Percentiles rank a stretch among this genome's conserved stretches.
These are phyloP conservation scores for Pongo pygmaeus DNA, from an alignment of 2,113 vertebrate genomes.

Conservation along the genomic window DNA sequence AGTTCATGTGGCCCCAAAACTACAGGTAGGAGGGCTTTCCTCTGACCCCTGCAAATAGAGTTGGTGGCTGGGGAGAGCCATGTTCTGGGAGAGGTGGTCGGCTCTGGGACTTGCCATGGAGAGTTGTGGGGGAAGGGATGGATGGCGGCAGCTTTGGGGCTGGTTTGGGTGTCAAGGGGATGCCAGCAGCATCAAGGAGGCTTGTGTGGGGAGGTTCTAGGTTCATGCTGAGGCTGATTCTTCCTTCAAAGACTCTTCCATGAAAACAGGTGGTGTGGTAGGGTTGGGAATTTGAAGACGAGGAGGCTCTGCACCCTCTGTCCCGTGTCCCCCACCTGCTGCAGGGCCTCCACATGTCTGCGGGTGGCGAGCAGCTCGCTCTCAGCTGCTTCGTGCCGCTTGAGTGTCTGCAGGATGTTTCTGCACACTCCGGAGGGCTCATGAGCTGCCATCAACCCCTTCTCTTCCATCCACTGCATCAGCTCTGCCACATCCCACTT, in stretches of 20 bases:
- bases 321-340: slow-evolving; percentile 14
- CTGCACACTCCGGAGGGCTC: slow-evolving; percentile 88
- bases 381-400: slow-evolving; percentile 88
- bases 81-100: neutral
- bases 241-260: neutral
- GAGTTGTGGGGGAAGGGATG: neutral
- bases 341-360: slow-evolving; percentile 84
- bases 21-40: neutral
- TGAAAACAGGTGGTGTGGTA: rapidly evolving
- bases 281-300: neutral
- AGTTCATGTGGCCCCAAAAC: neutral
- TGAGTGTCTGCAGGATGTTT: slow-evolving; percentile 88
- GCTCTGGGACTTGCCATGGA: neutral
- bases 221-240: neutral
- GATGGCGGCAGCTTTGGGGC: neutral
- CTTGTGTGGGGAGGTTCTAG: neutral
- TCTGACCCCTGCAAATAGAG: neutral
- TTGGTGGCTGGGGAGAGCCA: neutral
- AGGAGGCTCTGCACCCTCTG: neutral
- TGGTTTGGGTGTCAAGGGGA: neutral
- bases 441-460: slow-evolving; percentile 86
- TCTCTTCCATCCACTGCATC: slow-evolving; percentile 93
- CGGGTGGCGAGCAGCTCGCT: slow-evolving; percentile 89
- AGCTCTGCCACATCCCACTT: slow-evolving; percentile 88
- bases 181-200: neutral